Evolutionary conservation across 1,140 invertebrate genomes (phyloP), one percentile per base, ranked within the genome.

Genomic region (Formica exsecta): DNA sequence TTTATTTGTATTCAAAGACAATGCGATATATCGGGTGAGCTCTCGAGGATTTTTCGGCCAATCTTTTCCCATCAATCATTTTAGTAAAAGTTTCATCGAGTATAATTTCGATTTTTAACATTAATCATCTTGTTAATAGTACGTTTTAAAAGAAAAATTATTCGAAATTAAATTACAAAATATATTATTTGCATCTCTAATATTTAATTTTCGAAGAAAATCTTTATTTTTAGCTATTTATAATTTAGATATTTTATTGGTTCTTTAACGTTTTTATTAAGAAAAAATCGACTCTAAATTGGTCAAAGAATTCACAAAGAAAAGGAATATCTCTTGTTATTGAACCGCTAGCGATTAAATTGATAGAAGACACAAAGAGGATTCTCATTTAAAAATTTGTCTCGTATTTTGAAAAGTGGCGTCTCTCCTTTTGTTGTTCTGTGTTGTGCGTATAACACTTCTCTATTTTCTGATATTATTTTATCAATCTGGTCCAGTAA

Each of bases 291-390:
- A n/a, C 8, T 73, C 9, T 22, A 83, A 73, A 83, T 73, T 83
- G 79, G 13, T 62, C 65, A 81, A 70, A 83, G 38, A 25, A 83
- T 11, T 61, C 3, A 66, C 25, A 16, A n/a, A 61, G 4, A 5
- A 2, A 73, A 25, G 41, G 25, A 61, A 19, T 36, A 16, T 81
- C 79, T 73, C 79, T 73, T 73, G 38, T 83, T 83, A 83, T 83
- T 16, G 48, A 51, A 51, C 68, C 68, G 41, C 38, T 9, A 62
- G 38, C 54, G 29, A 73, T 73, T 81, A 54, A 29, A 73, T 66
- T 25, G 54, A 61, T 61, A 38, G 8, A 6, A 9, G 8, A 51
- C 22, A 54, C 79, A 73, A 59, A 73, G 36, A n/a, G 9, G n/a
- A 19, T 61, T 25, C n/a, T 2, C 38, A 19, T 73, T 83, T 19